These are phyloP conservation scores for Tetragnatha montana DNA, from an alignment of 2,888 invertebrate species.

Conservation along the genomic window DNA sequence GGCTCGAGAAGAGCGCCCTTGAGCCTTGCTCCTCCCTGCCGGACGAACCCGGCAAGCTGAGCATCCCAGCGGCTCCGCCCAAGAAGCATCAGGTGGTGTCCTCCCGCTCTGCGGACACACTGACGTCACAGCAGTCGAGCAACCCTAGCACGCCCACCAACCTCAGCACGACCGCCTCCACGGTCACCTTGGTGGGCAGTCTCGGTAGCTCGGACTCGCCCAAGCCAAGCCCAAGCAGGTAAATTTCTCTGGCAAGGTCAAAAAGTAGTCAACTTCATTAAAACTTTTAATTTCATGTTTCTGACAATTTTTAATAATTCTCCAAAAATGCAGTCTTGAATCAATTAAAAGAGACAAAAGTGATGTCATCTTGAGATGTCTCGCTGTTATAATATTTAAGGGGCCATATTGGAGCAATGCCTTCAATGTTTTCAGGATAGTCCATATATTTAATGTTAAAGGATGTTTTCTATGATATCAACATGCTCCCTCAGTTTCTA, in stretches of 20 bases:
- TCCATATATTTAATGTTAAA: no score
- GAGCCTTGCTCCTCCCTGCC: constrained; percentile 53
- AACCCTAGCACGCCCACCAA: constrained; percentile 85
- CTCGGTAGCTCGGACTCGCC: constrained; percentile 74
- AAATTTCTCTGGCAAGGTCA: background rate
- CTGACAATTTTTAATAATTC: no score
- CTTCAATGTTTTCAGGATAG: no score
- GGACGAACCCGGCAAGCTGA: constrained; percentile 51
- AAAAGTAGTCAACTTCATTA: no score
- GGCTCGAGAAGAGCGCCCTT: constrained; percentile 52
- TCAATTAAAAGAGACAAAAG: background rate
- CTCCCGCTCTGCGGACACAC: constrained; percentile 82
- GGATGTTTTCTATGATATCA: no score
- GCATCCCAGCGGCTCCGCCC: constrained; percentile 50
- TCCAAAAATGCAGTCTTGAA: background rate
- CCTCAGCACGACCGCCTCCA: constrained; percentile 79
- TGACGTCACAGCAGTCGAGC: constrained; percentile 82
- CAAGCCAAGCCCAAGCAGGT: constrained; percentile 71
- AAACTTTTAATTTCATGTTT: no score
- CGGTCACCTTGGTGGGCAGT: constrained; percentile 83
- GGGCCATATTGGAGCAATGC: no score
- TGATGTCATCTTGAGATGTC: background rate
- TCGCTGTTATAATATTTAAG: no score
- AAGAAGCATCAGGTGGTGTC: background rate
- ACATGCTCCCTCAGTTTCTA: no score